Percentiles rank a stretch among this genome's conserved stretches.
phyloP scores from a whole-genome alignment of 1,140 invertebrate genomes.

The Procambarus virginalis region DNA sequence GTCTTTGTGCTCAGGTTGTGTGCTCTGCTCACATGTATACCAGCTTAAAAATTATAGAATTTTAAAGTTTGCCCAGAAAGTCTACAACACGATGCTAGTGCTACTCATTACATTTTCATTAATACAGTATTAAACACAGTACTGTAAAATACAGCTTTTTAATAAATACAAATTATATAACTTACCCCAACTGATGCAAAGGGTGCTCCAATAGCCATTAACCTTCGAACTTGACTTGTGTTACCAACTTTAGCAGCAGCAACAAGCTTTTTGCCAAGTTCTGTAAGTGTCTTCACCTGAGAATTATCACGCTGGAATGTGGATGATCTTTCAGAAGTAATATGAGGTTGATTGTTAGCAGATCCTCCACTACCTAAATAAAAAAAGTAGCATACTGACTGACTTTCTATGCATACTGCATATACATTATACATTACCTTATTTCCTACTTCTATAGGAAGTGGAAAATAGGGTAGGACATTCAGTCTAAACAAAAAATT shows the following conservation, averaged over 20 bases:
- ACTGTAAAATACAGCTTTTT: neutral
- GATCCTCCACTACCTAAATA: constrained; percentile 37
- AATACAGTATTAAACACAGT: neutral
- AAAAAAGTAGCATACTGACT: no score
- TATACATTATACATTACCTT: no score
- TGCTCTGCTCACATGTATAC: no score
- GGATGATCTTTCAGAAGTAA: neutral
- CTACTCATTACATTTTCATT: no score
- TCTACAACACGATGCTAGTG: no score
- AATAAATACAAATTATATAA: neutral
- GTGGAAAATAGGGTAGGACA: no score
- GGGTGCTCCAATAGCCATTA: constrained; percentile 65
- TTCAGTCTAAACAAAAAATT: no score
- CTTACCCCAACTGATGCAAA: constrained; percentile 63
- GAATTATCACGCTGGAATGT: constrained; percentile 41
- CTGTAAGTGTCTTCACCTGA: constrained; percentile 54
- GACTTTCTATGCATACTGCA: no score
- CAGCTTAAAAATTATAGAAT: no score
- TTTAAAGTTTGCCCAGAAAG: no score
- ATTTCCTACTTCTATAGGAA: no score
- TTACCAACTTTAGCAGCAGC: constrained; percentile 51
- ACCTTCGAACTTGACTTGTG: constrained; percentile 49
- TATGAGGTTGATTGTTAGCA: constrained; percentile 18
- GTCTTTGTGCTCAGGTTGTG: no score
- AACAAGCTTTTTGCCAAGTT: constrained; percentile 53